Percentiles rank a stretch among this genome's conserved stretches.
Conservation (phyloP, 2,113 vertebrate species). For the Cynoglossus semilaevis region DNA sequence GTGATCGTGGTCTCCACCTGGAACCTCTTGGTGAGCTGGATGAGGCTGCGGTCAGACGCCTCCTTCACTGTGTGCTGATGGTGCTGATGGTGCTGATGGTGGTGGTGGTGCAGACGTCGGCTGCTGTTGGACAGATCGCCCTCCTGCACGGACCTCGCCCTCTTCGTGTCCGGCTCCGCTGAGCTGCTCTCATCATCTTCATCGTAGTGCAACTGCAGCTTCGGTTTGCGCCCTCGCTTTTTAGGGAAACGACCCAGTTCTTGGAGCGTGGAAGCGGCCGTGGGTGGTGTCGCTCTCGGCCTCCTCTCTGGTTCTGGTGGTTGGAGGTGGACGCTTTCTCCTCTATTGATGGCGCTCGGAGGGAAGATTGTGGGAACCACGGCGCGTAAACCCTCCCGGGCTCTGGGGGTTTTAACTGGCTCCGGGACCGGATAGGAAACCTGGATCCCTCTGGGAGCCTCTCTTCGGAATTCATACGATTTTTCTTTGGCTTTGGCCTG, state of each 20-base stretch:
- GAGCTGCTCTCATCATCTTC: slow-evolving; percentile 50
- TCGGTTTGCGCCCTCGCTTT: slow-evolving; percentile 88
- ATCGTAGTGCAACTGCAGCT: slow-evolving; percentile 69
- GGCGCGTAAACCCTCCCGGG: slow-evolving; percentile 89
- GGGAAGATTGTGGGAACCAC: slow-evolving; percentile 83
- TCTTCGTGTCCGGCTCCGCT: slow-evolving; percentile 64
- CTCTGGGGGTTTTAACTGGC: slow-evolving; percentile 85
- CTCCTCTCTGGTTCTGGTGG: slow-evolving; percentile 59
- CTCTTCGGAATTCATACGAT: slow-evolving; percentile 89
- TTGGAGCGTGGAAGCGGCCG: slow-evolving; percentile 11
- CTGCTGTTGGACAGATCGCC: slow-evolving; percentile 60
- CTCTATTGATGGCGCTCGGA: slow-evolving; percentile 81
- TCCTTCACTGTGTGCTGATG: slow-evolving; percentile 38
- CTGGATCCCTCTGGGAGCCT: slow-evolving; percentile 82
- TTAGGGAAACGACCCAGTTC: slow-evolving; percentile 71
- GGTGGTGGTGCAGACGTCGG: slow-evolving; percentile 27
- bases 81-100: too few species aligned
- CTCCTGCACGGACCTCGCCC: slow-evolving; percentile 71
- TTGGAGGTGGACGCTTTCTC: slow-evolving; percentile 72
- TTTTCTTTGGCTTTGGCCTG: slow-evolving; percentile 90
- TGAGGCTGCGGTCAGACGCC: slow-evolving; percentile 76
- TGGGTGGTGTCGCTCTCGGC: slow-evolving; percentile 22
- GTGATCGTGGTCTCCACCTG: slow-evolving; percentile 73
- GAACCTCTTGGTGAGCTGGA: slow-evolving; percentile 85
- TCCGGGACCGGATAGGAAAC: slow-evolving; percentile 88